Evolutionary conservation across 1,140 invertebrate genomes (phyloP), one percentile per base, ranked within the genome.

Genomic region (Drosophila nikananu): DNA sequence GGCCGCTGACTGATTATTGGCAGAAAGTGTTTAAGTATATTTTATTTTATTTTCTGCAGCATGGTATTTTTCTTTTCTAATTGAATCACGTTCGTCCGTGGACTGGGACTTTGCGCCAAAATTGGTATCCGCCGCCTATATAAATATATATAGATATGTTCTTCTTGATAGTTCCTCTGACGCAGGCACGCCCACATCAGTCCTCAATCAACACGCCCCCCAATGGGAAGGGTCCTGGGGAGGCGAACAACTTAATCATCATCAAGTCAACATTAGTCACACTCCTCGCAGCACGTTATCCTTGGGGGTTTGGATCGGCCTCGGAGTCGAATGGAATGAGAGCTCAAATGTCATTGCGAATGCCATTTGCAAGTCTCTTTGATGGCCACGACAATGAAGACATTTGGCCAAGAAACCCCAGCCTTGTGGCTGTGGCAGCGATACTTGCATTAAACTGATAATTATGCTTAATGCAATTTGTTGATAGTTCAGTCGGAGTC

Each of bases 221-320:
- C n/a, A 32, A 62, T 25, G 77, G 68, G 72, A 30, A 57, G 65
- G 72, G 37, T 77, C 64, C 27, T 17, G 54, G 75, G 75, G 58
- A 52, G 73, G 83, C 65, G 64, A 81, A 81, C 86, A 82, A 86
- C 86, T 89, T 90, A 89, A 90, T 89, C 86, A 90, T 89, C 86
- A 86, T 89, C 84, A 90, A 83, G 81, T 76, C 74, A 64, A 67
- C 84, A 89, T 89, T 89, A 89, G 86, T 89, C 86, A 89, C 84
- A 89, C 84, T 86, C 71, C 84, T 81, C 67, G 41, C 68, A 66
- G 59, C 62, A 78, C 78, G 64, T 89, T 86, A 89, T 89, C 86
- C 81, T 79, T 84, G 80, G 44, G 23, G 51, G 27, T 59, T 9
- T 59, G 21, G 57, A 35, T 58, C 51, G 64, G 44, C 44, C 51